Conservation (phyloP, 2,797 vertebrate species). For the Salmo trutta region DNA sequence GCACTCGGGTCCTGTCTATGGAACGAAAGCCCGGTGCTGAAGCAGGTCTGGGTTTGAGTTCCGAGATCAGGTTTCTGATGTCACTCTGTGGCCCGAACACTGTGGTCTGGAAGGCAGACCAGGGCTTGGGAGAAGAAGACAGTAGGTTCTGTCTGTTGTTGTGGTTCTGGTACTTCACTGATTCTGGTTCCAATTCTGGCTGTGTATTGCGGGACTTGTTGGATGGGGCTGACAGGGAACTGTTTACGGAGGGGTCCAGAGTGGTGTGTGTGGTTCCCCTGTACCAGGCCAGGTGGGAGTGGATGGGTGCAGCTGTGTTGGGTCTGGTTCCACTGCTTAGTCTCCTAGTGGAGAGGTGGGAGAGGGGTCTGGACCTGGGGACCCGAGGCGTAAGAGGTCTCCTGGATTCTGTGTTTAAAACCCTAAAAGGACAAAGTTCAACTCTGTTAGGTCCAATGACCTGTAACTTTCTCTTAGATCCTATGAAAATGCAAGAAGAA, state of each 20-base stretch:
- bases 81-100: slow-evolving; percentile 25
- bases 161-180: background rate
- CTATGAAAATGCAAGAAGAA: background rate
- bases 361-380: background rate
- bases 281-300: background rate
- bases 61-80: slow-evolving; percentile 34
- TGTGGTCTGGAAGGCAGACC: slow-evolving; percentile 22
- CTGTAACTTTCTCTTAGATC: background rate
- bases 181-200: background rate
- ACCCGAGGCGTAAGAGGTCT: background rate
- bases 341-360: background rate
- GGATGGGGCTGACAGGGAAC: slow-evolving; percentile 16
- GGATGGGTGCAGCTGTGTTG: too few species aligned
- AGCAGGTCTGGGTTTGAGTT: background rate
- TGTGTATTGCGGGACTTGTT: background rate
- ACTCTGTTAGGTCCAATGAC: background rate
- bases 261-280: background rate
- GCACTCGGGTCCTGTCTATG: slow-evolving; percentile 7
- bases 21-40: background rate
- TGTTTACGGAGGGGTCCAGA: background rate
- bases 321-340: background rate
- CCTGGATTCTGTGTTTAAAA: slow-evolving; percentile 2
- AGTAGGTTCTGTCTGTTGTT: background rate
- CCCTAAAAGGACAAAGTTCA: slow-evolving; percentile 3
- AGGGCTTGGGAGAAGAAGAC: slow-evolving; percentile 9